Percentiles rank a stretch among this genome's conserved stretches.
Conservation (phyloP, 1,140 invertebrate species). For the Notospermus geniculatus region DNA sequence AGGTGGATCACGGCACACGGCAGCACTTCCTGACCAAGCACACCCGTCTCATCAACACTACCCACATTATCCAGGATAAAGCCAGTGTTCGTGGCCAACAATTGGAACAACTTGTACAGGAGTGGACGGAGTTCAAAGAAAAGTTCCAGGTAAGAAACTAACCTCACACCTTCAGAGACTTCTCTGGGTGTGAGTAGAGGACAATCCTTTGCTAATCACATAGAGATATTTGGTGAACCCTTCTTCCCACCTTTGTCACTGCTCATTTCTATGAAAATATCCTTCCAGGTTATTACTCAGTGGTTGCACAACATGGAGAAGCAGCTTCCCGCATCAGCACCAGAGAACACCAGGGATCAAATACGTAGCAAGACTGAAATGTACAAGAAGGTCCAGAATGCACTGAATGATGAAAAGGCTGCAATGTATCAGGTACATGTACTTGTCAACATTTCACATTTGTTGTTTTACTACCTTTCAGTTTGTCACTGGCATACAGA, state of each 20-base stretch:
- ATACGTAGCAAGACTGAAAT: conserved; percentile 34
- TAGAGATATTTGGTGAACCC: no score
- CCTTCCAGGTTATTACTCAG: conserved; percentile 2
- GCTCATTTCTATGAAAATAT: no score
- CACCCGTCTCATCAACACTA: conserved; percentile 39
- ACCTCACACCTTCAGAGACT: no score
- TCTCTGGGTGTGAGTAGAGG: no score
- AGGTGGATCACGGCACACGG: conserved; percentile 38
- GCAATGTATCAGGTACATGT: conserved; percentile 34
- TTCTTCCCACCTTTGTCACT: no score
- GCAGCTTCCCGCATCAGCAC: conserved; percentile 34
- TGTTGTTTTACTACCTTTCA: no score
- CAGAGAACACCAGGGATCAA: conserved; percentile 36
- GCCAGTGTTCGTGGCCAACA: conserved; percentile 47
- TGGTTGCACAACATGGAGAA: conserved; percentile 33
- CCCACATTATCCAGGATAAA: conserved; percentile 44
- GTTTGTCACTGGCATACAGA: no score
- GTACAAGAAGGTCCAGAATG: conserved; percentile 37
- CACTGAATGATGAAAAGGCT: conserved; percentile 42
- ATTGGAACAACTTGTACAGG: conserved; percentile 38
- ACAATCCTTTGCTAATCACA: no score
- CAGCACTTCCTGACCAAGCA: conserved; percentile 36
- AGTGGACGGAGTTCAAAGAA: conserved; percentile 45
- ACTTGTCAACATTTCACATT: no score
- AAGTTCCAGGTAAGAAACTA: conserved; percentile 31